These are phyloP conservation scores for Abrostola triplasia DNA, from an alignment of 2,888 invertebrate genomes.

Conservation along the genomic window DNA sequence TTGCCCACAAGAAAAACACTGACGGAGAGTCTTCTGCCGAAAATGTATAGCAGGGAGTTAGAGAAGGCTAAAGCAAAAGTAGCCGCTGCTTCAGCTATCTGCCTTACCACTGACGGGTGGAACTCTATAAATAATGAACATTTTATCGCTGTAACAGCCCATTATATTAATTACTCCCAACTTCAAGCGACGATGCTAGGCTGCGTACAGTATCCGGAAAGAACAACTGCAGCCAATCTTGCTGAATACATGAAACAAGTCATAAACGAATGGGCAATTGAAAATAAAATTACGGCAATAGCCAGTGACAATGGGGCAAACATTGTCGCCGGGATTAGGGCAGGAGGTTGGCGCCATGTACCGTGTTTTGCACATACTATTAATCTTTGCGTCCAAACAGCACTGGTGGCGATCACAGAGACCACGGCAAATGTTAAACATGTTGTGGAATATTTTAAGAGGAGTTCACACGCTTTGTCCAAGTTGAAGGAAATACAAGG, in stretches of 20 bases:
- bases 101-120: conserved; percentile 41
- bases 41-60: neutral
- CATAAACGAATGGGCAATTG: conserved; percentile 17
- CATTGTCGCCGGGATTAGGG: conserved; percentile 24
- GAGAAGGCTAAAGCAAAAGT: neutral
- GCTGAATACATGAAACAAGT: neutral
- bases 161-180: conserved; percentile 21
- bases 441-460: conserved; percentile 2
- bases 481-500: neutral
- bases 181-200: neutral
- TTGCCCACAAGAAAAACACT: neutral
- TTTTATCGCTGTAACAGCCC: conserved; percentile 33
- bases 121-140: conserved; percentile 31
- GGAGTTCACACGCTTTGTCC: neutral
- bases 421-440: neutral
- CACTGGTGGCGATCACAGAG: neutral
- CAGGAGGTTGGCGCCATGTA: conserved; percentile 26
- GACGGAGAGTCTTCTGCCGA: neutral
- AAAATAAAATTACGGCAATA: conserved; percentile 22
- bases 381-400: conserved; percentile 16
- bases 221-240: neutral
- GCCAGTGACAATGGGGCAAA: conserved; percentile 40
- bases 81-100: conserved; percentile 16
- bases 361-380: conserved; percentile 24
- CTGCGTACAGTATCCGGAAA: neutral